Conservation (phyloP, 64 coral and sea anemone genomes). For the Dendrophyllia cribrosa region DNA sequence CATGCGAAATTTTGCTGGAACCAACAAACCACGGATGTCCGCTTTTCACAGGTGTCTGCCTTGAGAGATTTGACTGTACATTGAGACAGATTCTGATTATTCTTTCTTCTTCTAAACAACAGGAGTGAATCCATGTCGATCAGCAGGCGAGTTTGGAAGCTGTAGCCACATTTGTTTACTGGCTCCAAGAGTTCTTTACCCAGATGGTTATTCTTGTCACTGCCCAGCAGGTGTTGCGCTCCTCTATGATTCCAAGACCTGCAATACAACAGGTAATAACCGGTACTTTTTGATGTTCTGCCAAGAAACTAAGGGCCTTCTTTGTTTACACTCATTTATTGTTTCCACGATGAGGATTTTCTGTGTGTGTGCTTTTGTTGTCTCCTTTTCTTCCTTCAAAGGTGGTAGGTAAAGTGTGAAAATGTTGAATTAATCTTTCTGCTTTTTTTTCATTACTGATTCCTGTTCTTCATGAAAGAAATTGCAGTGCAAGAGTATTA, state of each 20-base stretch:
- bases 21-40: no score
- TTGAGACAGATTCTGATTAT: neutral
- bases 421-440: neutral
- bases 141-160: neutral
- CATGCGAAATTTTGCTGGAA: no score
- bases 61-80: no score
- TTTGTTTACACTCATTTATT: neutral
- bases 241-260: constrained; percentile 57
- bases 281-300: neutral
- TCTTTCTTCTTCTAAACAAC: neutral
- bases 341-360: constrained; percentile 17
- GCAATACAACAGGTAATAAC: constrained; percentile 74
- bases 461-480: neutral
- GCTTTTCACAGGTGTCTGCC: no score
- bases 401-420: neutral
- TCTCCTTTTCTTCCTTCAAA: neutral
- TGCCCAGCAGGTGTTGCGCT: constrained; percentile 28
- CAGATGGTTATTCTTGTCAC: constrained; percentile 45
- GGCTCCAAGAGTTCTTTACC: constrained; percentile 33
- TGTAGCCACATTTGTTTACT: constrained; percentile 69
- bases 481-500: no score
- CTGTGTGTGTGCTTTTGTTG: neutral
- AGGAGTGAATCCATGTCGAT: constrained; percentile 22
- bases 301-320: neutral
- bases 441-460: neutral